These are phyloP conservation scores for Caenorhabditis sp. DNA, from an alignment of 2,888 invertebrate species.

Conservation along the genomic window DNA sequence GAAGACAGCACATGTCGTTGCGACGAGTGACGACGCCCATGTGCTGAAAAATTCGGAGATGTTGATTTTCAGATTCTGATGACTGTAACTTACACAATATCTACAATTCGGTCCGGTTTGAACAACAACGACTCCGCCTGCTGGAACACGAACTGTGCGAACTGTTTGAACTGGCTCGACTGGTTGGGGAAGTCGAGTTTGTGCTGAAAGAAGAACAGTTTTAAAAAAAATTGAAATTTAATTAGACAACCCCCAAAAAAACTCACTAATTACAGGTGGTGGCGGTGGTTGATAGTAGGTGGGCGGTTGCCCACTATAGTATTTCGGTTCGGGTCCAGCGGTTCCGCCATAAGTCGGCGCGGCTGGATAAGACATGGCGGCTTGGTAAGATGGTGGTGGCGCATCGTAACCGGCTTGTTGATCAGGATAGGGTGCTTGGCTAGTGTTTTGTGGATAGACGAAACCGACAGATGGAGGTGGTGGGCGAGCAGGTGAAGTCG, in stretches of 20 bases:
- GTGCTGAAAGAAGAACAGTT: neutral
- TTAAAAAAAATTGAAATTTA: neutral
- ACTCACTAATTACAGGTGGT: slow-evolving; percentile 33
- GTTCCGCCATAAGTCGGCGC: slow-evolving; percentile 41
- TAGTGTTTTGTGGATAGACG: slow-evolving; percentile 17
- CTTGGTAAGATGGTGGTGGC: slow-evolving; percentile 44
- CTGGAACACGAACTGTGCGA: neutral
- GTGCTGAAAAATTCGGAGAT: slow-evolving; percentile 13
- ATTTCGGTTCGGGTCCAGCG: slow-evolving; percentile 17
- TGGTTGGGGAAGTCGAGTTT: neutral
- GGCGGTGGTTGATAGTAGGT: slow-evolving; percentile 40
- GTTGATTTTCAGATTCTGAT: neutral
- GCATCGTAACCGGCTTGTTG: slow-evolving; percentile 23
- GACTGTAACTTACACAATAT: slow-evolving; percentile 47
- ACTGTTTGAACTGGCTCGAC: neutral
- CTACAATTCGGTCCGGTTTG: slow-evolving; percentile 37
- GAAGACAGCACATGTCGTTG: slow-evolving; percentile 65
- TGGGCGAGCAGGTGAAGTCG: slow-evolving; percentile 18
- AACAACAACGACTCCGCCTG: slow-evolving; percentile 2
- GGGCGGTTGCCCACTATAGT: slow-evolving; percentile 28
- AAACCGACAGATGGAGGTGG: slow-evolving; percentile 30
- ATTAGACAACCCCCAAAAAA: neutral
- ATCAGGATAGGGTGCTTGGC: slow-evolving; percentile 6
- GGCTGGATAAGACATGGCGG: slow-evolving; percentile 46
- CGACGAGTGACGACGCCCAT: slow-evolving; percentile 55